A percentile compares a stretch with the other conserved stretches of the same genome.
Evolutionary conservation across 92 coral and sea anemone genomes (phyloP).

Genomic region (Metridium senile): DNA sequence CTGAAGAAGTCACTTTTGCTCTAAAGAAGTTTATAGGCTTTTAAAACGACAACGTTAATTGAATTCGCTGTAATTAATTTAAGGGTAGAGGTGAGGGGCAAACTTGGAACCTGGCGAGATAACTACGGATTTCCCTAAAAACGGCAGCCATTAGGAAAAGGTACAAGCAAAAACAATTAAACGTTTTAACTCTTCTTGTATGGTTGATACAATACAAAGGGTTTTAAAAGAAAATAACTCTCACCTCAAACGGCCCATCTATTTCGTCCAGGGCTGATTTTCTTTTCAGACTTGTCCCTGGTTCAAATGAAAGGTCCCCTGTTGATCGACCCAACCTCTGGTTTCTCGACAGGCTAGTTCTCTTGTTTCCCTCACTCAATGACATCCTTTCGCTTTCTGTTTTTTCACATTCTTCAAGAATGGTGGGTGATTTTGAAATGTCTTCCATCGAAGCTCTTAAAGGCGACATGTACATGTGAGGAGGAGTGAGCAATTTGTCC

Average conservation of each 20-base stretch:
- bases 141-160: too few species aligned
- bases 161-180: too few species aligned
- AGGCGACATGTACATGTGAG: constrained; percentile 12
- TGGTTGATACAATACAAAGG: too few species aligned
- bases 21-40: too few species aligned
- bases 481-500: constrained; percentile 33
- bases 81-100: too few species aligned
- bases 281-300: constrained; percentile 14
- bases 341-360: constrained; percentile 35
- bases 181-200: too few species aligned
- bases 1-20: too few species aligned
- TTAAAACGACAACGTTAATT: too few species aligned
- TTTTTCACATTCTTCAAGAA: constrained; percentile 18
- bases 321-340: constrained; percentile 38
- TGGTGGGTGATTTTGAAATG: constrained; percentile 28
- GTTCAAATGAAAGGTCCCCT: constrained; percentile 39
- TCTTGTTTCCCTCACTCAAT: neutral
- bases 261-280: neutral
- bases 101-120: too few species aligned
- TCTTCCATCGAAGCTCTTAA: constrained; percentile 26
- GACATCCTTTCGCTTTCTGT: neutral
- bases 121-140: too few species aligned
- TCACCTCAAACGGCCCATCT: constrained; percentile 16
- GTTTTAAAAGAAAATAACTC: neutral
- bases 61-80: too few species aligned